Evolutionary conservation across 1,140 invertebrate species (phyloP), one percentile per base, ranked within the genome.

Genomic region (Bombus sibiricus): DNA sequence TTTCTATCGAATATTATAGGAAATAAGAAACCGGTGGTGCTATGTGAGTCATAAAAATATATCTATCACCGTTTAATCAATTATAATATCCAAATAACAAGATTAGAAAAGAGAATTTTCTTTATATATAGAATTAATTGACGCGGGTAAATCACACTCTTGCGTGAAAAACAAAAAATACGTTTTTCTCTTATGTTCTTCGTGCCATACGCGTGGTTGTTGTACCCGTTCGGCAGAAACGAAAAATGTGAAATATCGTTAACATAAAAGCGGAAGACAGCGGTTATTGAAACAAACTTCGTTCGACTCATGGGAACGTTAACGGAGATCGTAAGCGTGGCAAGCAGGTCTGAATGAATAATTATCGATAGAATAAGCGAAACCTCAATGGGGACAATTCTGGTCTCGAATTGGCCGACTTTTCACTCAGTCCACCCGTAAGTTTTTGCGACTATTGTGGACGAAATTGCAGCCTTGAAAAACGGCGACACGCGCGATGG

Each of bases 341-440:
- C 59, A 62, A 62, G 59, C 59, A 66, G 28, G 15, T 18, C n/a
- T 22, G 22, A 75, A 75, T 22, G 71, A 75, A 75, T 47, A 64
- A 82, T 75, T 57, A 74, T 43, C 12, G n/a, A 47, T 13, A 43
- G 80, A 39, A 53, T 37, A 32, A 34, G 15, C 47, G n/a, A 32
- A 92, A 92, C 91, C 91, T 93, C 89, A 92, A 90, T 90, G 81
- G 81, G 75, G 53, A 69, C 43, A 69, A 80, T 92, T 93, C 92
- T 87, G 92, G 92, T 92, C 92, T 92, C 92, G 92, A 94, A 94
- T 94, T 94, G 93, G 94, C 93, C 92, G 88, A 91, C 89, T 94
- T 93, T 93, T 93, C 81, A 91, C 85, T 73, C 73, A 78, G 73
- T 71, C n/a, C 32, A 18, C 25, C 15, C 22, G 43, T 43, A 72